A percentile compares a stretch with the other conserved stretches of the same genome.
Evolutionary conservation across 1,140 invertebrate species (phyloP).

Genomic region (Pantala flavescens): DNA sequence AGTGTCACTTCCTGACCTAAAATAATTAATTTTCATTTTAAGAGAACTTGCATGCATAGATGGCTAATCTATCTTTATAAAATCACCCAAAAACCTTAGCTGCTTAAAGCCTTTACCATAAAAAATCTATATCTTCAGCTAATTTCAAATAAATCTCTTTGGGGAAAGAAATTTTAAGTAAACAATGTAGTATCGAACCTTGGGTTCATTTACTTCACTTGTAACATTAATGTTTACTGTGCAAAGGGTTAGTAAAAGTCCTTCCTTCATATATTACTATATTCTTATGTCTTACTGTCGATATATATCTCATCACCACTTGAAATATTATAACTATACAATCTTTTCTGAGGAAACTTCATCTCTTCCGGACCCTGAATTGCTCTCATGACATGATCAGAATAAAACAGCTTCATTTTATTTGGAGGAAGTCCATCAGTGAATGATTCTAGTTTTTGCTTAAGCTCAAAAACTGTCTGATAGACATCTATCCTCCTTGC

Average conservation of each 20-base stretch:
- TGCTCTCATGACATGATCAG: constrained; percentile 56
- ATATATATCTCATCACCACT: constrained; percentile 87
- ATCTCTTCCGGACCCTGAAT: constrained; percentile 69
- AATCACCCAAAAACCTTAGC: neutral
- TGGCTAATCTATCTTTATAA: neutral
- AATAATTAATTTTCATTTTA: neutral
- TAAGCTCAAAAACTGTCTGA: constrained; percentile 50
- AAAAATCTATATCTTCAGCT: neutral
- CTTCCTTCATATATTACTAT: neutral
- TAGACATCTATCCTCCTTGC: constrained; percentile 36
- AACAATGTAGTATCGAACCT: neutral
- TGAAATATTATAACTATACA: constrained; percentile 83
- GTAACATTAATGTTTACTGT: neutral
- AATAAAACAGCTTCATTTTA: constrained; percentile 77
- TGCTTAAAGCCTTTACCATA: neutral
- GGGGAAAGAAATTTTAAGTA: neutral
- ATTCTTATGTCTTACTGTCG: constrained; percentile 38
- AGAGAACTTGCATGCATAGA: constrained; percentile 1
- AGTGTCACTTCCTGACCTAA: constrained; percentile 5
- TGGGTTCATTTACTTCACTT: neutral
- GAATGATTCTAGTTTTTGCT: constrained; percentile 64
- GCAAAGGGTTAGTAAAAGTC: neutral
- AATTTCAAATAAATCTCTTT: neutral
- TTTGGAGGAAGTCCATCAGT: constrained; percentile 59
- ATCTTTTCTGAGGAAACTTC: constrained; percentile 72